Percentiles rank a stretch among this genome's conserved stretches.
Conservation (phyloP, 2,113 vertebrate genomes). For the Campylomormyrus tamandua region DNA sequence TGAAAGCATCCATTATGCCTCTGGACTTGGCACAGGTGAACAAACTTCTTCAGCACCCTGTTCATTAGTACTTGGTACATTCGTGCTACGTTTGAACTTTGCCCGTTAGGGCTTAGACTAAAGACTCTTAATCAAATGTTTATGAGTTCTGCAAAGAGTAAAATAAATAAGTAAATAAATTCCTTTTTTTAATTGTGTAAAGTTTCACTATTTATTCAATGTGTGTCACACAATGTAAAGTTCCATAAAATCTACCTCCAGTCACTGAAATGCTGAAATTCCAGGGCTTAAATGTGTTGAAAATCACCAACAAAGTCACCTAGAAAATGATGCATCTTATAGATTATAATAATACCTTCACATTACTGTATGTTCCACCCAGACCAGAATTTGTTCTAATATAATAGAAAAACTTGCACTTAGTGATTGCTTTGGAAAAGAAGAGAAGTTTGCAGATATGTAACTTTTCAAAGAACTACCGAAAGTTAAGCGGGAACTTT, state of each 20-base stretch:
- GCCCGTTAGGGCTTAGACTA: conserved; percentile 39
- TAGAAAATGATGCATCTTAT: neutral
- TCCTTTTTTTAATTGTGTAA: neutral
- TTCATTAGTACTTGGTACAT: conserved; percentile 62
- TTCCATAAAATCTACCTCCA: neutral
- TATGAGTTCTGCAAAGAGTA: neutral
- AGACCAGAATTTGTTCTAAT: neutral
- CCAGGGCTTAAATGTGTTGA: neutral
- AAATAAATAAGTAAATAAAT: neutral
- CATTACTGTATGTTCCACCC: neutral
- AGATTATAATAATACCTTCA: neutral
- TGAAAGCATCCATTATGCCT: conserved; percentile 78
- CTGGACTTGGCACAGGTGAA: conserved; percentile 55
- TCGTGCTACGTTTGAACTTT: conserved; percentile 58
- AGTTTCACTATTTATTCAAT: conserved; percentile 25
- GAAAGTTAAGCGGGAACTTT: neutral
- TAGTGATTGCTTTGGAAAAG: neutral
- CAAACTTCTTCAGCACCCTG: conserved; percentile 52
- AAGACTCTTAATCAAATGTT: neutral
- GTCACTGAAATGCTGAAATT: neutral
- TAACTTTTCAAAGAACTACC: neutral
- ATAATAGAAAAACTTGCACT: neutral
- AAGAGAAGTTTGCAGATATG: neutral
- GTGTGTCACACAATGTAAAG: neutral
- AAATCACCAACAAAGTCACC: neutral